Percentiles rank a stretch among this genome's conserved stretches.
Evolutionary conservation across 2,888 invertebrate genomes (phyloP).

Genomic region (Sialis fuliginosa): DNA sequence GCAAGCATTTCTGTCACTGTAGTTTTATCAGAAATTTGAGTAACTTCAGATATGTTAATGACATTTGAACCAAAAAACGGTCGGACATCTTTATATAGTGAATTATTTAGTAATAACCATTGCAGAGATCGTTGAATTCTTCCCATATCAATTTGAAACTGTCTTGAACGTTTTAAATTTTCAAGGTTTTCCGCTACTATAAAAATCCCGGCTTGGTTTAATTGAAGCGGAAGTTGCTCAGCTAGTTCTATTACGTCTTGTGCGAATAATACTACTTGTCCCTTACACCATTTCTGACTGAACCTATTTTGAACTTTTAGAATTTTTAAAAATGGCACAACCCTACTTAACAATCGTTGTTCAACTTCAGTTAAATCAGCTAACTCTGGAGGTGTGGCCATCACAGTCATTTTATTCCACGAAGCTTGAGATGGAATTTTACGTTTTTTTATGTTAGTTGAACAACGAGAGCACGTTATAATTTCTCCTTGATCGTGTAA

Average conservation of each 20-base stretch:
- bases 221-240: constrained; percentile 6
- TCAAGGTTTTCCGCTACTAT: constrained; percentile 10
- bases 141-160: constrained; percentile 10
- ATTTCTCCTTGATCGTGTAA: constrained; percentile 7
- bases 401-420: constrained; percentile 12
- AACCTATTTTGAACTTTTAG: constrained; percentile 13
- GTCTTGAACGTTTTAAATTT: constrained; percentile 8
- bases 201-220: constrained; percentile 10
- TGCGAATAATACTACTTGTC: constrained; percentile 8
- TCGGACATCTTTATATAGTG: too few relatives aligned
- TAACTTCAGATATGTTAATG: too few relatives aligned
- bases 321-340: constrained; percentile 13
- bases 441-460: constrained; percentile 10
- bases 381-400: constrained; percentile 9
- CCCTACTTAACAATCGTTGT: constrained; percentile 7
- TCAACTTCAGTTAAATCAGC: constrained; percentile 7
- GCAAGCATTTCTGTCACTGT: too few relatives aligned
- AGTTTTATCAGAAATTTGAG: too few relatives aligned
- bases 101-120: too few relatives aligned
- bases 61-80: too few relatives aligned
- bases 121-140: constrained; percentile 10
- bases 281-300: constrained; percentile 15
- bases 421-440: constrained; percentile 8
- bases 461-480: constrained; percentile 10
- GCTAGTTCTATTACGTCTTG: constrained; percentile 7